Evolutionary conservation across 1,140 invertebrate genomes (phyloP), one percentile per base, ranked within the genome.

Genomic region (Dreissena rostriformis): DNA sequence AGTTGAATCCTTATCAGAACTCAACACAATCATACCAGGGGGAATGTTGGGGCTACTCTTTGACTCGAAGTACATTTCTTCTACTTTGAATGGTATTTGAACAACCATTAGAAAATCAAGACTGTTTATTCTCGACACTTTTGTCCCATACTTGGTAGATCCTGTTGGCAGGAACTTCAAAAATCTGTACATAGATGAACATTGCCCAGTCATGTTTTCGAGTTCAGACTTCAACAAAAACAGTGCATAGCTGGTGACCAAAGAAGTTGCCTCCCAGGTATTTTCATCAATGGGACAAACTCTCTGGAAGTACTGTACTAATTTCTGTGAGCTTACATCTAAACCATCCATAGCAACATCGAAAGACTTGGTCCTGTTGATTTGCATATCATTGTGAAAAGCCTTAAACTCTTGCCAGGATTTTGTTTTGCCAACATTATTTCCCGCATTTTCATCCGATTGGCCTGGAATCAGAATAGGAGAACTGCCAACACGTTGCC

Each of bases 81-180:
- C 53, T 81, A 86, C 86, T 11, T 79, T 57, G 12, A 80, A 80
- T 28, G 87, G 76, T 61, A 24, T 6, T 29, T 90, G 85, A 19
- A 92, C 49, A 19, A 90, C 53, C 81, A 91, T 83, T 15, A 86
- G 72, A 39, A 89, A 70, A 86, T 92, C 89, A 88, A 88, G 89
- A 15, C 86, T 86, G 75, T 88, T 87, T 2, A 86, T 79, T 55
- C 28, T 71, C 4, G 82, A 68, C 12, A 88, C 85, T 66, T 88
- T 88, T 1, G 85, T 85, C 26, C 89, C 88, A 86, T 88, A 83
- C 15, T 73, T 83, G 24, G 80, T 85, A 72, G 90, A 91, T 29
- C 91, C 91, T 61, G 86, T 84, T 0, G 85, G 71, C 52, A 75
- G 53, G 67, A 90, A 89, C 19, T 86, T 61, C 6, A 88, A 28